Percentiles rank a stretch among this genome's conserved stretches.
Conservation (phyloP, 2,888 invertebrate genomes). For the Hypomecis atomaria region DNA sequence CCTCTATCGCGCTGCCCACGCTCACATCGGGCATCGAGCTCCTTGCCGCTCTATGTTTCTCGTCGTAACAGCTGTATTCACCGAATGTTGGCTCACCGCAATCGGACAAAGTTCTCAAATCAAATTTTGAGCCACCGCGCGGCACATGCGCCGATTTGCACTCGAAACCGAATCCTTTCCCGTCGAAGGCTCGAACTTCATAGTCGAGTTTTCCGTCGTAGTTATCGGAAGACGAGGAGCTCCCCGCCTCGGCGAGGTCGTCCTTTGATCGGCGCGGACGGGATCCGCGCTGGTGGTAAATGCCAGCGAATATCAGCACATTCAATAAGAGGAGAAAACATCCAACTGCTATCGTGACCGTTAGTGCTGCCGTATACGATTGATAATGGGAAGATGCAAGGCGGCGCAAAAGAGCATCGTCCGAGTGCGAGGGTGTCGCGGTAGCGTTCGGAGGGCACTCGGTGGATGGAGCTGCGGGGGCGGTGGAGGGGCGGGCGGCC, state of each 20-base stretch:
- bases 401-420: conserved; percentile 89
- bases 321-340: conserved; percentile 92
- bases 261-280: conserved; percentile 90
- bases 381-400: conserved; percentile 93
- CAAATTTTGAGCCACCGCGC: conserved; percentile 76
- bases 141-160: conserved; percentile 84
- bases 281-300: conserved; percentile 92
- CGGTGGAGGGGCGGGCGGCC: conserved; percentile 69
- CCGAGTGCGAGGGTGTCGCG: conserved; percentile 76
- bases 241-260: conserved; percentile 89
- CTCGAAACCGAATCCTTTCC: conserved; percentile 83
- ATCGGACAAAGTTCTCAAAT: conserved; percentile 80
- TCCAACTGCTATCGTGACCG: conserved; percentile 94
- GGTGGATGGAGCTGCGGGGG: conserved; percentile 85
- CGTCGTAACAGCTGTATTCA: conserved; percentile 88
- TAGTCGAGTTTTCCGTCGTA: conserved; percentile 85
- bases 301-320: conserved; percentile 94
- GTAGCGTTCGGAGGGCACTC: conserved; percentile 89
- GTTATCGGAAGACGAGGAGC: conserved; percentile 87
- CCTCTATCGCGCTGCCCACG: conserved; percentile 86
- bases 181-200: conserved; percentile 81
- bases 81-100: conserved; percentile 84
- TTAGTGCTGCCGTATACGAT: conserved; percentile 94
- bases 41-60: conserved; percentile 85
- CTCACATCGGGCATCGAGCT: conserved; percentile 86